A percentile compares a stretch with the other conserved stretches of the same genome.
These are phyloP conservation scores for Hesperophylax magnus DNA, from an alignment of 1,140 invertebrate species.

Conservation along the genomic window DNA sequence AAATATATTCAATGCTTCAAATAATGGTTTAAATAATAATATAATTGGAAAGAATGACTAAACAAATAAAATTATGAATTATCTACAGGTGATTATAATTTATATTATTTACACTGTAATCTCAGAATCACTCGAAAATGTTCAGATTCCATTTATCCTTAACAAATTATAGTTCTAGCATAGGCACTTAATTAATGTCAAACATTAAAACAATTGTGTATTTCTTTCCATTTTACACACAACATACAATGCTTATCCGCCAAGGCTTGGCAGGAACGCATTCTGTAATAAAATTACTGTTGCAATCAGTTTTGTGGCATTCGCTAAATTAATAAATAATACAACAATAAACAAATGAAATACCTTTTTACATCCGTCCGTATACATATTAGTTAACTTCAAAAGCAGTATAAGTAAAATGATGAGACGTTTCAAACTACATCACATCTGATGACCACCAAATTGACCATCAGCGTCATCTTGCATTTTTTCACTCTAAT, in stretches of 20 bases:
- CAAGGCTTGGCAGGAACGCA: too few relatives aligned
- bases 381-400: too few relatives aligned
- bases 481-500: too few relatives aligned
- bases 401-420: too few relatives aligned
- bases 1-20: conserved; percentile 3
- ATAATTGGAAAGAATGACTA: conserved; percentile 20
- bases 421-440: too few relatives aligned
- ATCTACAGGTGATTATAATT: conserved; percentile 17
- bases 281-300: too few relatives aligned
- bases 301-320: too few relatives aligned
- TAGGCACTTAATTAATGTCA: conserved; percentile 37
- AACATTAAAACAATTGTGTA: conserved; percentile 28
- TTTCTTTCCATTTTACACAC: neutral
- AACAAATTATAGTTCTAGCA: conserved; percentile 37
- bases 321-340: too few relatives aligned
- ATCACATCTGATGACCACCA: too few relatives aligned
- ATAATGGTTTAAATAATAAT: neutral
- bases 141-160: neutral
- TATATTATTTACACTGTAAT: neutral
- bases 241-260: neutral
- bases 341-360: too few relatives aligned
- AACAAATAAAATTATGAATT: conserved; percentile 5
- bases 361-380: too few relatives aligned
- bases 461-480: too few relatives aligned
- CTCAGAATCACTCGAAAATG: neutral